These are phyloP conservation scores for Chloropsis hardwickii DNA, from an alignment of 2,113 vertebrate genomes.

Conservation along the genomic window DNA sequence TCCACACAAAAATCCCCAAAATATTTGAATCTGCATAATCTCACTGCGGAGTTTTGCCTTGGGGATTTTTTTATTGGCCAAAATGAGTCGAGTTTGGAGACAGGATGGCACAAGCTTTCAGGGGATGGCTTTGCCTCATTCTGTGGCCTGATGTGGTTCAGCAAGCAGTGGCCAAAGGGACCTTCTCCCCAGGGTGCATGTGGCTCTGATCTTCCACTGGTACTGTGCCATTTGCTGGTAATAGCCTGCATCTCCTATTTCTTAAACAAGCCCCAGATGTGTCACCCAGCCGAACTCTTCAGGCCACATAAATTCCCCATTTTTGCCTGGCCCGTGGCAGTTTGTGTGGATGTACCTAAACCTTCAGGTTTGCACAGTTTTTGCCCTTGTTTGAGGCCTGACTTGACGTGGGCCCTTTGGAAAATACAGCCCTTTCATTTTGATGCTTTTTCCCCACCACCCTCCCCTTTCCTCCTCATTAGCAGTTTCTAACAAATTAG, in stretches of 20 bases:
- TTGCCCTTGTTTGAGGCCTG: background rate
- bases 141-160: accelerated
- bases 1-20: constrained; percentile 38
- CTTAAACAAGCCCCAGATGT: background rate
- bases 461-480: background rate
- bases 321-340: background rate
- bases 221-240: background rate
- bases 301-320: background rate
- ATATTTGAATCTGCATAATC: constrained; percentile 8
- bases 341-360: background rate
- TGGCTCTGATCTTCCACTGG: background rate
- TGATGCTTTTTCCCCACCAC: background rate
- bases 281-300: background rate
- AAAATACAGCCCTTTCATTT: background rate
- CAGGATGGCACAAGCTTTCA: background rate
- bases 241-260: background rate
- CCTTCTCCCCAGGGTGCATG: background rate
- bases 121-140: background rate
- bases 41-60: background rate
- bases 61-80: background rate
- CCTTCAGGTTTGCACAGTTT: background rate
- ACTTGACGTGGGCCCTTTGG: background rate
- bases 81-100: background rate
- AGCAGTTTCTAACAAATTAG: background rate
- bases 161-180: background rate